Evolutionary conservation across 2,888 invertebrate species (phyloP).

Genomic region (Meghimatium bilineatum): DNA sequence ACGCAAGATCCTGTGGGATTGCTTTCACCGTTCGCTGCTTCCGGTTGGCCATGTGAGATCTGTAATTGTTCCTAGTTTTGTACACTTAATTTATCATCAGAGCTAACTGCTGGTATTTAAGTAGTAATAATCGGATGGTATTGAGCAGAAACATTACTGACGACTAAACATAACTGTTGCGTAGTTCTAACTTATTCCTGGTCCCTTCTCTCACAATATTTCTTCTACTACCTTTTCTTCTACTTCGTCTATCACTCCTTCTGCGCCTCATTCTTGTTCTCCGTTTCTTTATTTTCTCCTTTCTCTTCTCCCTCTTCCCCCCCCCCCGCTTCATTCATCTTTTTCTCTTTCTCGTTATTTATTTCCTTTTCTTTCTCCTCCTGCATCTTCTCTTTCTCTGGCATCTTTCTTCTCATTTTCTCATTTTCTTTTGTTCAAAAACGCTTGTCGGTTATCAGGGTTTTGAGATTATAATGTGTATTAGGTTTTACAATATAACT

Average conservation of each 20-base stretch:
- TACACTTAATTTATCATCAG: slow-evolving; percentile 33
- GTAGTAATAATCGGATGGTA: not conserved
- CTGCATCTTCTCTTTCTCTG: not conserved
- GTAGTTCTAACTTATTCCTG: not conserved
- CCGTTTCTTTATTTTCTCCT: not conserved
- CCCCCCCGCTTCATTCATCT: not conserved
- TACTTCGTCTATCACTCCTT: not conserved
- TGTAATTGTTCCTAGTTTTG: not conserved
- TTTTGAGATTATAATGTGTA: no score
- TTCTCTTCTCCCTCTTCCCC: not conserved
- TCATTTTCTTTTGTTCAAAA: not conserved
- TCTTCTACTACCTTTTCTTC: not conserved
- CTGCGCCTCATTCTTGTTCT: not conserved
- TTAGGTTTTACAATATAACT: no score
- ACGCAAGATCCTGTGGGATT: slow-evolving; percentile 6
- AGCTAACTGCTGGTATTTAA: not conserved
- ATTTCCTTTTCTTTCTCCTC: not conserved
- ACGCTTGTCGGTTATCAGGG: no score
- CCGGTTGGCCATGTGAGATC: slow-evolving; percentile 21
- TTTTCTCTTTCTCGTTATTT: not conserved
- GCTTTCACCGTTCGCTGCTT: slow-evolving; percentile 2
- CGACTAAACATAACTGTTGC: not conserved
- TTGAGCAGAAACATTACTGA: not conserved
- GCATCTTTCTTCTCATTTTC: not conserved
- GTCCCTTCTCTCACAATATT: not conserved